A percentile compares a stretch with the other conserved stretches of the same genome.
These are phyloP conservation scores for Drosophila pegasa DNA, from an alignment of 2,888 invertebrate genomes.

Conservation along the genomic window DNA sequence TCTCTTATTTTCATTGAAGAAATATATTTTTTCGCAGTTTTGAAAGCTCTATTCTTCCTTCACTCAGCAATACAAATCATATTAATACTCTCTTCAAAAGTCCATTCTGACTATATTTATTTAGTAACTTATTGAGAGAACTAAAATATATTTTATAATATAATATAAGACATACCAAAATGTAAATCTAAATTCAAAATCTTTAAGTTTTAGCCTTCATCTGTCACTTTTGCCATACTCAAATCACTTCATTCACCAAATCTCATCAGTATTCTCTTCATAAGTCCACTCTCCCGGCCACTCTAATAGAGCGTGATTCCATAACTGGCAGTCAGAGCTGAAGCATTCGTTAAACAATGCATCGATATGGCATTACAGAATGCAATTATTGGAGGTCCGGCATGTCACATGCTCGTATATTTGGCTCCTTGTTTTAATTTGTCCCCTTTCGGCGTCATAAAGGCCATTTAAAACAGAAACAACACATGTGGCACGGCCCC, in stretches of 20 bases:
- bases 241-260: no score
- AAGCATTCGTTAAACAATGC: background rate
- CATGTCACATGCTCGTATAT: slow-evolving; percentile 16
- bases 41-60: no score
- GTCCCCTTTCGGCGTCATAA: slow-evolving; percentile 28
- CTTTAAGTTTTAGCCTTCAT: no score
- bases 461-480: slow-evolving; percentile 48
- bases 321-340: background rate
- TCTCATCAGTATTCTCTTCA: background rate
- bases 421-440: slow-evolving; percentile 35
- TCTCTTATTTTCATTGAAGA: no score
- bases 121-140: no score
- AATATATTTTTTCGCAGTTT: no score
- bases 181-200: no score
- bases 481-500: slow-evolving; percentile 47
- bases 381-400: slow-evolving; percentile 16
- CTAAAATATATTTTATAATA: no score
- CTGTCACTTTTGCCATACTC: no score
- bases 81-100: background rate
- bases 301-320: background rate
- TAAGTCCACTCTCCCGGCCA: background rate
- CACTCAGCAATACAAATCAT: no score
- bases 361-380: background rate
- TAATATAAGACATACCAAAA: no score
- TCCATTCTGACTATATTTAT: no score